Base-by-base conservation (phyloP, 1,140 invertebrate genomes). In the Agraylea sexmaculata region DNA sequence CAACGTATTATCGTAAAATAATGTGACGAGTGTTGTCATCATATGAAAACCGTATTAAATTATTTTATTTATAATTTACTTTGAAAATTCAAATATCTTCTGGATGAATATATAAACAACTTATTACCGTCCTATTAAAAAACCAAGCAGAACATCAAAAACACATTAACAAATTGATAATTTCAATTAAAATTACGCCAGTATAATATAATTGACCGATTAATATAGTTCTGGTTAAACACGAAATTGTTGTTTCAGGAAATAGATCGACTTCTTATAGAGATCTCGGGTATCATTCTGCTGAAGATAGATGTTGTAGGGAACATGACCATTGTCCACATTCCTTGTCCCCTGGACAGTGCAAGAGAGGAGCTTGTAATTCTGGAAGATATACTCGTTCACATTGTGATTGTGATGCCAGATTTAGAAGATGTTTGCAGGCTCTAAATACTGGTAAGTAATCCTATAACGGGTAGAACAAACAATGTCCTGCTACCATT, bases 301-400 rank as follows among this genome's bases (percentile, higher is more conserved):
- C 71, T 15, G 76, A 81, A 41, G 83, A 87, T 54, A 59, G 60
- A 1, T 87, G 83, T 46, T 86, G 83, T 53, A 66, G 83, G 13
- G 74, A 79, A 41, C 83, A 88, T 53, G 83, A 88, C 57, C 68
- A 75, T 48, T 88, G 84, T 45, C 72, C 74, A 1, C 62, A 71
- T 37, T 69, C 66, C 7, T 60, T 83, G 21, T 53, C 51, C n/a
- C 65, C 70, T 2, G 68, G 71, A 7, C 59, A 76, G 37, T 80
- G 78, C 45, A 66, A 69, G 25, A 65, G 74, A 31, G 75, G 77
- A 0, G 68, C 82, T 18, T 80, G 77, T 53, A 83, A 83, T 48
- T 69, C 68, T 19, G 77, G 77, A 2, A 69, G 73, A 2, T 77
- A 74, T 50, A 80, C 77, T 3, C 70, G 77, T 18, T 80, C 77